phyloP scores from a whole-genome alignment of 1,140 invertebrate species.

The Spodoptera litura region DNA sequence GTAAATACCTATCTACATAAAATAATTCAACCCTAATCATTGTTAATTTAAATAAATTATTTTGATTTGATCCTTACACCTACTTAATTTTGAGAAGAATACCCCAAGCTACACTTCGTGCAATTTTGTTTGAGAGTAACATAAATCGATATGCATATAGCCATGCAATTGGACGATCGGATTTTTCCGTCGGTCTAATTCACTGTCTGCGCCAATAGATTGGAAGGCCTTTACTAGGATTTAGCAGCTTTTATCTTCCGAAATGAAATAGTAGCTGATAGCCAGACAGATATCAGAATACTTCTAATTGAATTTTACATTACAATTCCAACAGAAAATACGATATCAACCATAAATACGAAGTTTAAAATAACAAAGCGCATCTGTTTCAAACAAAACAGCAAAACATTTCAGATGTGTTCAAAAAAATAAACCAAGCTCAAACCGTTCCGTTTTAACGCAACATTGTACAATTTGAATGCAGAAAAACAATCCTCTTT shows the following conservation, averaged over 20 bases:
- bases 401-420: background rate
- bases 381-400: background rate
- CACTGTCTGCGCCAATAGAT: constrained; percentile 8
- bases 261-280: background rate
- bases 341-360: background rate
- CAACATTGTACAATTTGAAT: constrained; percentile 38
- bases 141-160: constrained; percentile 11
- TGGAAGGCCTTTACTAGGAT: constrained; percentile 35
- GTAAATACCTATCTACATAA: too few relatives aligned
- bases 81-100: too few relatives aligned
- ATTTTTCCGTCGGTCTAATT: constrained; percentile 28
- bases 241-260: constrained; percentile 16
- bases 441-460: constrained; percentile 9
- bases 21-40: too few relatives aligned
- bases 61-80: too few relatives aligned
- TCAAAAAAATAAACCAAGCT: constrained; percentile 12
- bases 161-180: constrained; percentile 8
- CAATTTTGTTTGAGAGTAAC: background rate
- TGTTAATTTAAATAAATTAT: too few relatives aligned
- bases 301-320: background rate
- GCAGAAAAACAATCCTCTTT: constrained; percentile 46
- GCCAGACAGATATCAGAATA: too few relatives aligned
- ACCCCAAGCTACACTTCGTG: background rate
- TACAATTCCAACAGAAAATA: background rate
- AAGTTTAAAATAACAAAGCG: background rate